phyloP scores from a whole-genome alignment of 2,888 invertebrate species.

The Argyresthia goedartella region DNA sequence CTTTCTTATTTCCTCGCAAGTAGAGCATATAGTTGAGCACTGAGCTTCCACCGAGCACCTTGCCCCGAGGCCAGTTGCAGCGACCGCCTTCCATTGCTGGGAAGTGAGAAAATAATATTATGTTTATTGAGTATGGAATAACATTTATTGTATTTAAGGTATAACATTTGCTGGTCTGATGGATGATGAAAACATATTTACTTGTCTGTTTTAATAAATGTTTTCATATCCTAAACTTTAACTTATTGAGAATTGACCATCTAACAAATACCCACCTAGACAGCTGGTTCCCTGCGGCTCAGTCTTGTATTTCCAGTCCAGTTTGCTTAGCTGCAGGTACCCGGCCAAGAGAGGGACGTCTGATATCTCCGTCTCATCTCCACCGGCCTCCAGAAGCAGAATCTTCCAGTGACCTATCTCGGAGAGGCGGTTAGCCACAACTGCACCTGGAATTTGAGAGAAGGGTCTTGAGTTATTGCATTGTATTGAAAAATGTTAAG shows the following conservation, averaged over 20 bases:
- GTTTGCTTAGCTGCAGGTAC: slow-evolving; percentile 85
- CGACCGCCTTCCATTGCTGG: slow-evolving; percentile 86
- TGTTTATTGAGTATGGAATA: neutral
- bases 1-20: slow-evolving; percentile 87
- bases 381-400: slow-evolving; percentile 87
- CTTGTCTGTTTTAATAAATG: too few relatives aligned
- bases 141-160: too few relatives aligned
- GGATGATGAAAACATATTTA: too few relatives aligned
- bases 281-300: slow-evolving; percentile 88
- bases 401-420: slow-evolving; percentile 86
- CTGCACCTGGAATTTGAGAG: slow-evolving; percentile 74
- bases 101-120: slow-evolving; percentile 20
- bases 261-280: slow-evolving; percentile 69
- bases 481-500: too few relatives aligned
- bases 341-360: slow-evolving; percentile 91
- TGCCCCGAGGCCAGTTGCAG: slow-evolving; percentile 94
- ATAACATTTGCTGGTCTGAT: too few relatives aligned
- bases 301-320: slow-evolving; percentile 95
- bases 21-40: slow-evolving; percentile 95
- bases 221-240: too few relatives aligned
- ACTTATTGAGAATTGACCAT: too few relatives aligned
- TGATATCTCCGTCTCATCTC: slow-evolving; percentile 91
- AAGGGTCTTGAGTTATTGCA: neutral
- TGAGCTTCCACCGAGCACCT: slow-evolving; percentile 90
- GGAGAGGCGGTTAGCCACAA: slow-evolving; percentile 85